Evolutionary conservation across 1,140 invertebrate genomes (phyloP), one percentile per base, ranked within the genome.

Genomic region (Anadara kagoshimensis): DNA sequence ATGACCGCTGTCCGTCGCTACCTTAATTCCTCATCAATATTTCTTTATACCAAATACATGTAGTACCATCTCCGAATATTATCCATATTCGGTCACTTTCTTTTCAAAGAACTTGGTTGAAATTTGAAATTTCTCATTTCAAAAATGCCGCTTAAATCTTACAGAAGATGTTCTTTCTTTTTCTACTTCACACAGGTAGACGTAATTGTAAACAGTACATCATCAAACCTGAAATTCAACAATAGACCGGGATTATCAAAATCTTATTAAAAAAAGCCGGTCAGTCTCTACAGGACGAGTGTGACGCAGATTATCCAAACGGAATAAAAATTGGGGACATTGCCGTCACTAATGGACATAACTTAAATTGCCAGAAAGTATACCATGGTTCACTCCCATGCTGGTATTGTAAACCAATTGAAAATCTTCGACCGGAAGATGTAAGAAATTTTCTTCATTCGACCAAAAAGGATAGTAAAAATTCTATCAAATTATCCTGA

Each of bases 161-260:
- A n/a, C n/a, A n/a, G n/a, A n/a, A n/a, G n/a, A n/a, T n/a, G n/a
- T 36, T 29, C 5, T 59, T 36, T 5, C 2, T 1, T 29, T 59
- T 62, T 16, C n/a, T 43, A 45, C 16, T 26, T 63, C 22, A 49
- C 29, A 10, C 16, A 59, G 57, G 57, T 41, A 36, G 57, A 59
- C 36, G 57, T 59, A 1, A 36, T 59, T 41, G 57, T 59, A 16
- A 59, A 59, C 26, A 41, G 57, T 59, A 41, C 57, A 5, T 59
- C 57, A 41, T 29, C 57, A 14, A 26, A 59, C 57, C 57, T 59
- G n/a, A 41, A 59, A 29, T 41, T 59, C 24, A 22, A 49, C 7
- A 41, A 7, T n/a, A 59, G 20, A 59, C 29, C 29, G 10, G 29
- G 57, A 10, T 29, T 29, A n/a, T 14, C 57, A 5, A 36, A 12